A percentile compares a stretch with the other conserved stretches of the same genome.
phyloP scores from a whole-genome alignment of 2,888 invertebrate genomes.

The Schrankia costaestrigalis region DNA sequence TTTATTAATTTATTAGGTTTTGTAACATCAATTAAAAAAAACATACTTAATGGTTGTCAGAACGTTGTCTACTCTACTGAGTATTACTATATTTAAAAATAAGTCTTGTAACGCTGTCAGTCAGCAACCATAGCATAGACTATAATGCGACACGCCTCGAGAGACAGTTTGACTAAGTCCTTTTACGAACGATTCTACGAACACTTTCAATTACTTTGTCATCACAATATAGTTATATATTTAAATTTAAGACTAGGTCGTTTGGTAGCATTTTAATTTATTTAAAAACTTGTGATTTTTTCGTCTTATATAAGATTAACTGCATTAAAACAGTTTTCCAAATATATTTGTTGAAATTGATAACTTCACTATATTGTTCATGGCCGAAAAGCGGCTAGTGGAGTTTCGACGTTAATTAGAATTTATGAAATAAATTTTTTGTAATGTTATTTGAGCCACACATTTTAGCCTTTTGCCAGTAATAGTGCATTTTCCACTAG shows the following conservation, averaged over 20 bases:
- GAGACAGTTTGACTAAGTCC: too few relatives aligned
- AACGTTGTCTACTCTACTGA: slow-evolving; percentile 20
- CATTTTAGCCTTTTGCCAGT: slow-evolving; percentile 60
- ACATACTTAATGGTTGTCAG: slow-evolving; percentile 42
- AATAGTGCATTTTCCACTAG: slow-evolving; percentile 68
- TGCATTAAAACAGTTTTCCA: slow-evolving; percentile 16
- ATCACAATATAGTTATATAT: slow-evolving; percentile 27
- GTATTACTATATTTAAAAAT: not conserved
- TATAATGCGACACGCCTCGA: too few relatives aligned
- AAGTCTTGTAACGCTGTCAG: too few relatives aligned
- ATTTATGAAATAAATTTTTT: slow-evolving; percentile 38
- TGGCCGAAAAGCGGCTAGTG: slow-evolving; percentile 19
- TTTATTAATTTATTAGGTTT: slow-evolving; percentile 32
- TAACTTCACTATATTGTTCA: too few relatives aligned
- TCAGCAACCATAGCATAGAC: too few relatives aligned
- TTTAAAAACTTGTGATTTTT: slow-evolving; percentile 30
- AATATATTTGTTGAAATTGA: slow-evolving; percentile 22
- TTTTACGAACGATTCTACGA: slow-evolving; percentile 19
- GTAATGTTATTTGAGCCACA: slow-evolving; percentile 31
- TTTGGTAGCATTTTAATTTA: slow-evolving; percentile 34
- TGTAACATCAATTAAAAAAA: slow-evolving; percentile 22
- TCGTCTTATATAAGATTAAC: slow-evolving; percentile 13
- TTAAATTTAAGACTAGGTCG: slow-evolving; percentile 23
- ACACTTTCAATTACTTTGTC: slow-evolving; percentile 17
- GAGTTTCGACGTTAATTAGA: slow-evolving; percentile 45